These are phyloP conservation scores for Cyrtonyx montezumae DNA, from an alignment of 2,113 vertebrate genomes.

Conservation along the genomic window DNA sequence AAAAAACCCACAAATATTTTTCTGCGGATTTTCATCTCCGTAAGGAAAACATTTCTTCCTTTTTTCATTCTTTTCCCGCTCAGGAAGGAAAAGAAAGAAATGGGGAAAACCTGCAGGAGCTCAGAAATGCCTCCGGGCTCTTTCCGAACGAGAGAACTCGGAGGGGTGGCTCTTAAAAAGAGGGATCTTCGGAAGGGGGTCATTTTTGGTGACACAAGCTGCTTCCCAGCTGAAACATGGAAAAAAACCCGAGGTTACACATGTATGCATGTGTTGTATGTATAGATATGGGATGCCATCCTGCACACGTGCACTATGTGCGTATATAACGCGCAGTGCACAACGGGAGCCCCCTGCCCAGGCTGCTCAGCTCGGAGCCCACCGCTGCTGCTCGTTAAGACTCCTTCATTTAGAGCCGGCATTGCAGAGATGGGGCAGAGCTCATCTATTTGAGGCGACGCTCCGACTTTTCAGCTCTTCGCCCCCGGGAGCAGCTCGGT, in stretches of 20 bases:
- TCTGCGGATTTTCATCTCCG: background rate
- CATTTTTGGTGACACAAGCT: background rate
- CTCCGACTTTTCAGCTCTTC: background rate
- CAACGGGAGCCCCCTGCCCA: background rate
- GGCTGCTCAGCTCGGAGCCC: background rate
- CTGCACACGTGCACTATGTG: too few species aligned
- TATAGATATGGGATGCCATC: background rate
- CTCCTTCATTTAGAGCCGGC: background rate
- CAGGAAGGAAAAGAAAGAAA: background rate
- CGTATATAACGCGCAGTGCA: background rate
- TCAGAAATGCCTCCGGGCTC: background rate
- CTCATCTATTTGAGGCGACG: background rate
- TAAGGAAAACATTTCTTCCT: background rate
- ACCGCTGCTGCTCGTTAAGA: background rate
- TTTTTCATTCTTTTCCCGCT: background rate
- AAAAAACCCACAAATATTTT: background rate
- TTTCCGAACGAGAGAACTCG: background rate
- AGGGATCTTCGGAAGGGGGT: background rate
- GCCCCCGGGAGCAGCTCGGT: background rate
- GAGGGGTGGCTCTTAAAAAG: background rate
- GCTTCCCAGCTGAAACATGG: background rate
- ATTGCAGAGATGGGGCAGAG: background rate
- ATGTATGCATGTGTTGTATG: rapidly evolving
- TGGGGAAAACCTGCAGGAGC: background rate
- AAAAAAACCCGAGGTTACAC: too few species aligned